These are phyloP conservation scores for Drosophila kanapiae DNA, from an alignment of 1,140 invertebrate genomes.

Conservation along the genomic window DNA sequence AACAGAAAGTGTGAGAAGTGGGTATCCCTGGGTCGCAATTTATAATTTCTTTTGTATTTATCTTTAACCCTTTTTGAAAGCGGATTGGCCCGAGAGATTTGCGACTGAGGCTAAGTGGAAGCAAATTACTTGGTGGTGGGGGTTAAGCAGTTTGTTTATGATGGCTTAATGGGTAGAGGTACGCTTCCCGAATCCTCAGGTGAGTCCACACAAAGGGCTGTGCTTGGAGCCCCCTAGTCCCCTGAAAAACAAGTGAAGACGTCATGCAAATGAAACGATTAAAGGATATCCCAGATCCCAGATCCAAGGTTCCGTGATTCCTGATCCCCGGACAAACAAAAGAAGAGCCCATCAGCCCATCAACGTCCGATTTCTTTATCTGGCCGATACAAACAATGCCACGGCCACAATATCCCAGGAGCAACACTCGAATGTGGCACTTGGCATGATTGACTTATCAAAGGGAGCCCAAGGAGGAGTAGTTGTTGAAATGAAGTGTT, in stretches of 20 bases:
- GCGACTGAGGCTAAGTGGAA: conserved; percentile 42
- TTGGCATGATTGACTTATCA: conserved; percentile 83
- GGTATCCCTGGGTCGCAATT: neutral
- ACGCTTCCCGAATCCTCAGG: neutral
- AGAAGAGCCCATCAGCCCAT: conserved; percentile 24
- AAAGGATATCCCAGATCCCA: conserved; percentile 6
- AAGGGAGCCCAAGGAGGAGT: conserved; percentile 66
- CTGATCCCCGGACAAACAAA: conserved; percentile 56
- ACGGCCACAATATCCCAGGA: conserved; percentile 58
- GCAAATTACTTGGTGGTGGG: conserved; percentile 52
- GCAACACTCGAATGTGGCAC: conserved; percentile 78
- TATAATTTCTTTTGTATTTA: neutral
- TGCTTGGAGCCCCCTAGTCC: conserved; percentile 17
- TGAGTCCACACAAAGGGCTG: conserved; percentile 29
- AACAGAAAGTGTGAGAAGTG: neutral
- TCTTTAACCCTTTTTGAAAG: neutral
- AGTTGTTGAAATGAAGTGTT: conserved; percentile 74
- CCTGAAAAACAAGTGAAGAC: conserved; percentile 25
- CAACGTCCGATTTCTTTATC: conserved; percentile 38
- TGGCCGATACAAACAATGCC: conserved; percentile 36
- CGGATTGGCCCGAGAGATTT: conserved; percentile 41
- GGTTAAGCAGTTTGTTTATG: neutral
- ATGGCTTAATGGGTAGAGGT: conserved; percentile 16
- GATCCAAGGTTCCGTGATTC: neutral
- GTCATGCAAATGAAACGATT: conserved; percentile 69